Evolutionary conservation across 2,797 vertebrate species (phyloP).

Genomic region (Gastrophryne carolinensis): DNA sequence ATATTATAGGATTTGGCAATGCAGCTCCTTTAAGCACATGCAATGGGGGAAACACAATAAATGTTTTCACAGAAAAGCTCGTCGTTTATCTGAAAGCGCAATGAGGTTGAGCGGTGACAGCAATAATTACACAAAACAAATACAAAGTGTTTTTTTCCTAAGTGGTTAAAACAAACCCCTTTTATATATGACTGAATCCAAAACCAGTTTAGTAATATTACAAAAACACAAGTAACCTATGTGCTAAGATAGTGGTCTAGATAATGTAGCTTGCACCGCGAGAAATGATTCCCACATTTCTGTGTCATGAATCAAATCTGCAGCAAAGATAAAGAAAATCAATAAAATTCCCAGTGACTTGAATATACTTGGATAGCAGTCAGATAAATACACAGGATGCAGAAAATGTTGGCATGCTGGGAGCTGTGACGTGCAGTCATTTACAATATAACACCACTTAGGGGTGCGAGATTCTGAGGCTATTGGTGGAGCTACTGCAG

Average conservation of each 20-base stretch:
- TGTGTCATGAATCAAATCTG: neutral
- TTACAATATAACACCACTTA: constrained; percentile 49
- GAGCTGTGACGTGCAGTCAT: constrained; percentile 38
- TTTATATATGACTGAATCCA: too few species aligned
- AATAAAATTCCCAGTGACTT: constrained; percentile 3
- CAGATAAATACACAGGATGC: constrained; percentile 19
- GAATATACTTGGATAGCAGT: neutral
- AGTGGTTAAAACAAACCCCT: too few species aligned
- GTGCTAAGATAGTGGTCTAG: neutral
- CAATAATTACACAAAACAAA: too few species aligned
- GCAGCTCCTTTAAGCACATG: too few species aligned
- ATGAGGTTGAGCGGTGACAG: too few species aligned
- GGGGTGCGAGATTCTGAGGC: constrained; percentile 38
- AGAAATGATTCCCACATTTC: neutral
- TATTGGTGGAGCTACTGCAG: constrained; percentile 32
- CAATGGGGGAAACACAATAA: too few species aligned
- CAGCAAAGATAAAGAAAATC: neutral
- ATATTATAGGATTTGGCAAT: too few species aligned
- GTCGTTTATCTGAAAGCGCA: too few species aligned
- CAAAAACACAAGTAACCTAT: neutral
- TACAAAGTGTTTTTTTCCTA: too few species aligned
- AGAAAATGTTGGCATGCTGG: constrained; percentile 11
- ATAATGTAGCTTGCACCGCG: neutral
- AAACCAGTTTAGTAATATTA: neutral
- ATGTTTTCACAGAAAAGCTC: too few species aligned